A percentile compares a stretch with the other conserved stretches of the same genome.
phyloP scores from a whole-genome alignment of 2,113 vertebrate species.

The Nanorana parkeri region DNA sequence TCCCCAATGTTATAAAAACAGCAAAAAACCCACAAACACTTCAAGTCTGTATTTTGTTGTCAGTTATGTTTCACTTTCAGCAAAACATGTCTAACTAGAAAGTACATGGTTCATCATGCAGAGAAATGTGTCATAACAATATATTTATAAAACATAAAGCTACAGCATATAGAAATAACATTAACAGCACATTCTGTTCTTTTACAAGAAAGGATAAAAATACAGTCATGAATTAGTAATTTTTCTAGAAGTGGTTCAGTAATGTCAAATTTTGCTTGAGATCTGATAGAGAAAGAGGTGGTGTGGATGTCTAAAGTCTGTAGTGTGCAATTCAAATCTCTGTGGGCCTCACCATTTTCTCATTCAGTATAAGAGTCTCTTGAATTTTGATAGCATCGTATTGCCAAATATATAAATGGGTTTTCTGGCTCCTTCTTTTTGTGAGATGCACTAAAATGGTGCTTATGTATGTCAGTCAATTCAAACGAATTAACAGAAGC shows the following conservation, averaged over 20 bases:
- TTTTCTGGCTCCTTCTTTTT: conserved; percentile 11
- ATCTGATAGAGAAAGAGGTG: background rate
- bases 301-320: too few species aligned
- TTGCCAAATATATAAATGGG: conserved; percentile 22
- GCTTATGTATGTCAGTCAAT: conserved; percentile 11
- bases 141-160: background rate
- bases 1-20: too few species aligned
- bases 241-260: background rate
- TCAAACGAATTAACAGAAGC: conserved; percentile 18
- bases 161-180: background rate
- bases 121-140: too few species aligned
- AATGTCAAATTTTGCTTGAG: background rate
- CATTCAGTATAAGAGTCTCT: conserved; percentile 23
- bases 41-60: too few species aligned
- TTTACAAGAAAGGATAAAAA: background rate
- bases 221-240: background rate
- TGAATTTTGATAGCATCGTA: background rate
- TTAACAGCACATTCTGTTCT: background rate
- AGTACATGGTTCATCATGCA: too few species aligned
- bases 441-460: conserved; percentile 21
- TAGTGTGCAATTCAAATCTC: background rate
- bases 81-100: too few species aligned
- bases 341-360: conserved; percentile 2
- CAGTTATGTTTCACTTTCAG: too few species aligned
- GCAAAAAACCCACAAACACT: too few species aligned